Conservation (phyloP, 37 sponge, comb jelly and placozoan genomes). For the Axinella damicornis region DNA sequence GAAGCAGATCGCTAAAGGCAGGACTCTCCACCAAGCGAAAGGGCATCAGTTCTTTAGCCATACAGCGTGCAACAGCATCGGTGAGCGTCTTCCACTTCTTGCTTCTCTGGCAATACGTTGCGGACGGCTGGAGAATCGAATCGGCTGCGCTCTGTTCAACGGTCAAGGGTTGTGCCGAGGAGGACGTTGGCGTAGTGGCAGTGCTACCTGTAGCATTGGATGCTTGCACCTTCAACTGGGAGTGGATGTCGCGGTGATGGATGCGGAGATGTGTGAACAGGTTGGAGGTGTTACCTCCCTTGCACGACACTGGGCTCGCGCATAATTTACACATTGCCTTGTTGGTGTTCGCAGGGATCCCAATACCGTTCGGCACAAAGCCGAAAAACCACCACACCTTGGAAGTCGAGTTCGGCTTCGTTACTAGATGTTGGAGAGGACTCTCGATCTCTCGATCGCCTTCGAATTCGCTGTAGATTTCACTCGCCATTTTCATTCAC, state of each 20-base stretch:
- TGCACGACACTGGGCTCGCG: neutral
- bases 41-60: conserved; percentile 39
- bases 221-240: neutral
- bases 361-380: neutral
- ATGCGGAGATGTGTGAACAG: conserved; percentile 17
- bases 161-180: neutral
- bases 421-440: neutral
- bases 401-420: conserved; percentile 4
- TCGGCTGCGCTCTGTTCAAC: neutral
- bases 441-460: no score
- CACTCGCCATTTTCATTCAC: no score
- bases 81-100: conserved; percentile 41
- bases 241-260: conserved; percentile 14
- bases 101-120: conserved; percentile 3
- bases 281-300: conserved; percentile 46
- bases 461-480: no score
- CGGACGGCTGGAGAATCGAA: no score
- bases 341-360: neutral
- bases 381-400: conserved; percentile 19
- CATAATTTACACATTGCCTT: neutral
- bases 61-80: conserved; percentile 25
- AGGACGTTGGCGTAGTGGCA: no score
- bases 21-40: conserved; percentile 22
- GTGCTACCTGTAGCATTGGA: neutral
- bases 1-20: conserved; percentile 19